Evolutionary conservation across 2,113 vertebrate species (phyloP).

Genomic region (Atrichornis clamosus): DNA sequence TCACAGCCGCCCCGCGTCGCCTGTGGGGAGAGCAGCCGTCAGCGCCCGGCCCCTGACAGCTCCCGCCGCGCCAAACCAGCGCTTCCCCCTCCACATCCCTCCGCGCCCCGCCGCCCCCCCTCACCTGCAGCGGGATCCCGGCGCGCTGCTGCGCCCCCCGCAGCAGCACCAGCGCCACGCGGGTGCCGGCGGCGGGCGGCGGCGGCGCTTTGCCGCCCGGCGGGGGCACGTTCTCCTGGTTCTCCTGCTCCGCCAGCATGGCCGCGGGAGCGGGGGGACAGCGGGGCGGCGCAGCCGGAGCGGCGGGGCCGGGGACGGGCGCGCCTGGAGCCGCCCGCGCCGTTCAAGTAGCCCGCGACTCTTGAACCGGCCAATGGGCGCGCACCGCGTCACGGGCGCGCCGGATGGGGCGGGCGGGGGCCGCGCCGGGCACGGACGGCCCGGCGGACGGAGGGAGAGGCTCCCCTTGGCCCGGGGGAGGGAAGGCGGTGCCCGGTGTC

Average conservation of each 20-base stretch:
- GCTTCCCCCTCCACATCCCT: not conserved
- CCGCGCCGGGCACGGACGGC: too few species aligned
- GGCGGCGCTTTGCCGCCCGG: conserved; percentile 52
- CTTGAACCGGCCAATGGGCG: conserved; percentile 91
- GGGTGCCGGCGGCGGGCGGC: not conserved
- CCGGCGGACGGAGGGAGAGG: not conserved
- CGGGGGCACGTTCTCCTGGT: conserved; percentile 83
- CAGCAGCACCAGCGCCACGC: conserved; percentile 80
- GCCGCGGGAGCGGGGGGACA: not conserved
- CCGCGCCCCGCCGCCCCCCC: not conserved
- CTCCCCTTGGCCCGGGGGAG: not conserved
- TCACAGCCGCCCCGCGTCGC: conserved; percentile 67
- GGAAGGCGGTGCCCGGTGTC: rapidly evolving
- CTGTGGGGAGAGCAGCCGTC: not conserved
- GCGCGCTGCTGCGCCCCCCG: conserved; percentile 68
- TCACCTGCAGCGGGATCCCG: conserved; percentile 52
- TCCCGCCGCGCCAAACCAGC: not conserved
- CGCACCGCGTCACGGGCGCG: not conserved
- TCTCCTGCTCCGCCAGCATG: conserved; percentile 71
- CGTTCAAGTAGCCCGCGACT: conserved; percentile 98
- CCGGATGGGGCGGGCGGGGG: not conserved
- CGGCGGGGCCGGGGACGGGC: not conserved
- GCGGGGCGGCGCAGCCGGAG: not conserved
- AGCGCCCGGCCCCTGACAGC: not conserved
- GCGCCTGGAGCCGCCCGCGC: conserved; percentile 42